Base-by-base conservation (phyloP, 2,888 invertebrate species). In the Cheilosia urbana region DNA sequence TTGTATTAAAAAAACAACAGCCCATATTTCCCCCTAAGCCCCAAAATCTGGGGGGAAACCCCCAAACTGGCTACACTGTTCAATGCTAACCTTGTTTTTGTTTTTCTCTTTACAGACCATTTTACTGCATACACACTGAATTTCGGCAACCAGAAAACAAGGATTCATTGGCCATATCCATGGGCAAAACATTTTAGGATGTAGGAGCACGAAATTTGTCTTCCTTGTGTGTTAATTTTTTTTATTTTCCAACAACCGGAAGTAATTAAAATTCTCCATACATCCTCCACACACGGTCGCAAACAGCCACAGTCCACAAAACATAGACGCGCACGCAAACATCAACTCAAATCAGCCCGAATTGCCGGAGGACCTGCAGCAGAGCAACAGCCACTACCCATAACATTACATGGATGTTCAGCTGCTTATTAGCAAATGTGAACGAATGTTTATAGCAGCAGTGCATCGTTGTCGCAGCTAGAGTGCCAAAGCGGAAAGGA, bases 211-310 rank as follows among this genome's bases (percentile, higher is more conserved):
- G 62, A 63, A 71, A 71, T 63, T 57, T 57, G 37, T 62, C 63
- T 69, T 78, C 55, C 69, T 78, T 55, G 69, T 71, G 69, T 69
- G 63, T 63, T 49, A 9, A 9, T 9, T 30, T 71, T 78, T 77
- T 77, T 78, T 63, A 51, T 47, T 78, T 73, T 78, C 30, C 69
- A 63, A 78, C 69, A 78, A 57, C 63, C 78, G 78, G 78, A 78
- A 78, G 78, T 78, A 78, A 78, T 78, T 78, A 78, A 68, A 53
- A 77, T 77, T 69, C 37, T 55, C 55, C 53, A 47, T 45, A 68
- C 62, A 62, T 62, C 51, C 58, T 60, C 60, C 13, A 66, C 57
- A 37, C 37, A 57, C 65, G 37, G 19, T 30, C 17, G 9, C 17
- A 73, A 7, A 63, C 19, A 40, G 11, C 37, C 27, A 27, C 21